A percentile compares a stretch with the other conserved stretches of the same genome.
These are phyloP conservation scores for Ptychobarbus kaznakovi DNA, from an alignment of 2,797 vertebrate species.

Conservation along the genomic window DNA sequence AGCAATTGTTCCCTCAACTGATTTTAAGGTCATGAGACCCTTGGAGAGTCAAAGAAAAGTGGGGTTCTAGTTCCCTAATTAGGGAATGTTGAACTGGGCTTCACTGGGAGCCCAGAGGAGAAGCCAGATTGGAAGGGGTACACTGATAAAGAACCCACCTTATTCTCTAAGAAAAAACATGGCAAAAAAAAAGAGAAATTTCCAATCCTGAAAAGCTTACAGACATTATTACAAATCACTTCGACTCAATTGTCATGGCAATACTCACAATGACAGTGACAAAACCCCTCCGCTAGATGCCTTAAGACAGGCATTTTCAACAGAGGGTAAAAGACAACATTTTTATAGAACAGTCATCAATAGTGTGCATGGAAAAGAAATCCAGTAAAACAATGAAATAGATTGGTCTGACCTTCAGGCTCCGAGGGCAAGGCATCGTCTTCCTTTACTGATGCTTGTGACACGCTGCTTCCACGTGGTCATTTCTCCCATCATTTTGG, in stretches of 20 bases:
- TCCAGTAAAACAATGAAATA: slow-evolving; percentile 93
- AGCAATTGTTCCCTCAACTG: slow-evolving; percentile 66
- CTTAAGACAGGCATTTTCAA: slow-evolving; percentile 74
- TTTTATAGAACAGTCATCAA: slow-evolving; percentile 77
- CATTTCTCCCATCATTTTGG: slow-evolving; percentile 76
- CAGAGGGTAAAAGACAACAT: slow-evolving; percentile 83
- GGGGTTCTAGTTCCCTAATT: slow-evolving; percentile 68
- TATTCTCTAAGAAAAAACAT: slow-evolving; percentile 70
- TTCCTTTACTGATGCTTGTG: slow-evolving; percentile 87
- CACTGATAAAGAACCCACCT: slow-evolving; percentile 82
- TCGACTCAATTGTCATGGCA: slow-evolving; percentile 74
- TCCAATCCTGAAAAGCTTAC: slow-evolving; percentile 71
- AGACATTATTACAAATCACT: slow-evolving; percentile 61
- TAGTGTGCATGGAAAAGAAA: slow-evolving; percentile 70
- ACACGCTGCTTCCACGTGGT: slow-evolving; percentile 84
- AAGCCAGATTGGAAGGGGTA: slow-evolving; percentile 71
- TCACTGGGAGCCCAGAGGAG: slow-evolving; percentile 70
- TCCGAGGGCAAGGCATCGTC: slow-evolving; percentile 94
- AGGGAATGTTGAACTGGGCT: slow-evolving; percentile 69
- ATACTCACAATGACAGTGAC: slow-evolving; percentile 70
- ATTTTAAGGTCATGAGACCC: slow-evolving; percentile 68
- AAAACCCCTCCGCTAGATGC: slow-evolving; percentile 76
- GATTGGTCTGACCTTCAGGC: slow-evolving; percentile 99
- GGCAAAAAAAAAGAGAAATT: slow-evolving; percentile 62
- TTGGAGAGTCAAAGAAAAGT: slow-evolving; percentile 69